phyloP scores from a whole-genome alignment of 2,797 vertebrate species.

The Lacerta viridis region DNA sequence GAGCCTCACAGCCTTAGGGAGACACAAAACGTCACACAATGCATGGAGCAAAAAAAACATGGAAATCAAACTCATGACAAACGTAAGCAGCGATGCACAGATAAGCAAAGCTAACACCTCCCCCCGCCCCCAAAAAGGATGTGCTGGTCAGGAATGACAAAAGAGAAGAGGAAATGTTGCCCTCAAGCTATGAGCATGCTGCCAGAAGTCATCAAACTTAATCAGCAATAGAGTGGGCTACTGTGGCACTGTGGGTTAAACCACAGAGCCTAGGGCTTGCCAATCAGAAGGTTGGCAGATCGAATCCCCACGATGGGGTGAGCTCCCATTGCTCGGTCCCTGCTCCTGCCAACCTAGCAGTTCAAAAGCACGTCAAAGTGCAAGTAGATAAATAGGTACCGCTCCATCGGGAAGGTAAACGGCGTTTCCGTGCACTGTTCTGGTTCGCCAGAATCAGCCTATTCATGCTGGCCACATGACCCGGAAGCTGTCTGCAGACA shows the following conservation, averaged over 20 bases:
- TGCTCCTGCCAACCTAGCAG: no score
- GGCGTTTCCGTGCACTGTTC: accelerated
- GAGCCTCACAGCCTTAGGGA: slow-evolving; percentile 61
- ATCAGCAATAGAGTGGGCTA: not conserved
- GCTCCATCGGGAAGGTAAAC: accelerated
- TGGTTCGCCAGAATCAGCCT: no score
- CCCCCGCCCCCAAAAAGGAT: not conserved
- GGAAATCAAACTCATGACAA: slow-evolving; percentile 53
- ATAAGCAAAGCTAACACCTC: slow-evolving; percentile 46
- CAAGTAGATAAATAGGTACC: no score
- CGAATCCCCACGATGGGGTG: no score
- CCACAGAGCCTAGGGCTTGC: no score
- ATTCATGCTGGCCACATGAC: no score
- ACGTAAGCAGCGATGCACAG: slow-evolving; percentile 27
- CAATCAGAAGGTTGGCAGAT: no score
- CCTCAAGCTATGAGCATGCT: slow-evolving; percentile 18
- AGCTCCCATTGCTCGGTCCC: no score
- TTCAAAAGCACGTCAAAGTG: no score
- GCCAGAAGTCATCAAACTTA: slow-evolving; percentile 18
- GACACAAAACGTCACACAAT: slow-evolving; percentile 50
- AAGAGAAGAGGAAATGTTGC: slow-evolving; percentile 49
- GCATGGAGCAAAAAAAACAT: slow-evolving; percentile 19
- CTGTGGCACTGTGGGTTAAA: no score
- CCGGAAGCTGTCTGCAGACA: no score
- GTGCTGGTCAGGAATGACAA: slow-evolving; percentile 22